Percentiles rank a stretch among this genome's conserved stretches.
Conservation (phyloP, 1,140 invertebrate species). For the Lutraria rhynchaena region DNA sequence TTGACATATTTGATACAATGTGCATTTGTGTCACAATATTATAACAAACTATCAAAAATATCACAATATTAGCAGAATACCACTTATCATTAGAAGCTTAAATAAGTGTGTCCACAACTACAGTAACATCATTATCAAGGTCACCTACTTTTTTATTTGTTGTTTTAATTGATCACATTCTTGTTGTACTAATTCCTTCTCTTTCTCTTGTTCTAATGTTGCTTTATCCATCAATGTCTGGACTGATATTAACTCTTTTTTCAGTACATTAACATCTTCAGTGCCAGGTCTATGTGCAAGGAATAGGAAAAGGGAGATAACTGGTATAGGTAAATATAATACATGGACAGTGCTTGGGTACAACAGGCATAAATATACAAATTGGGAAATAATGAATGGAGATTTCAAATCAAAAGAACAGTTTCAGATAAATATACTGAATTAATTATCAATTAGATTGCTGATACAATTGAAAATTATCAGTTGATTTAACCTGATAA, state of each 20-base stretch:
- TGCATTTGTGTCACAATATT: too few relatives aligned
- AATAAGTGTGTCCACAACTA: background rate
- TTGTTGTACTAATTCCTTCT: constrained; percentile 76
- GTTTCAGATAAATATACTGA: too few relatives aligned
- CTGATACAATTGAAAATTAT: too few relatives aligned
- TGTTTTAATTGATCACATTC: constrained; percentile 73
- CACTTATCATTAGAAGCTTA: too few relatives aligned
- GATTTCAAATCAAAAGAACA: too few relatives aligned
- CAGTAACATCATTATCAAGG: background rate
- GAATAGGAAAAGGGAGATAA: constrained; percentile 1
- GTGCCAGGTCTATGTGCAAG: constrained; percentile 78
- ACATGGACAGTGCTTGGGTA: too few relatives aligned
- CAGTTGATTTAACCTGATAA: too few relatives aligned
- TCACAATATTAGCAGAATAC: too few relatives aligned
- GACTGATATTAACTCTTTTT: constrained; percentile 83
- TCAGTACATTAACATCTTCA: constrained; percentile 83
- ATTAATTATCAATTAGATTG: too few relatives aligned
- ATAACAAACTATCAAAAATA: background rate
- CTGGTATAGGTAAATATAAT: background rate
- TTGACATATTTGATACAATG: too few relatives aligned
- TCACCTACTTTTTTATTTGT: constrained; percentile 63
- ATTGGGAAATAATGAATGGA: too few relatives aligned
- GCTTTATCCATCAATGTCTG: constrained; percentile 83
- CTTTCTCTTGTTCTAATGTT: constrained; percentile 80
- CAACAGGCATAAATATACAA: too few relatives aligned